A percentile compares a stretch with the other conserved stretches of the same genome.
phyloP scores from a whole-genome alignment of 2,797 vertebrate genomes.

The Vireo griseus region DNA sequence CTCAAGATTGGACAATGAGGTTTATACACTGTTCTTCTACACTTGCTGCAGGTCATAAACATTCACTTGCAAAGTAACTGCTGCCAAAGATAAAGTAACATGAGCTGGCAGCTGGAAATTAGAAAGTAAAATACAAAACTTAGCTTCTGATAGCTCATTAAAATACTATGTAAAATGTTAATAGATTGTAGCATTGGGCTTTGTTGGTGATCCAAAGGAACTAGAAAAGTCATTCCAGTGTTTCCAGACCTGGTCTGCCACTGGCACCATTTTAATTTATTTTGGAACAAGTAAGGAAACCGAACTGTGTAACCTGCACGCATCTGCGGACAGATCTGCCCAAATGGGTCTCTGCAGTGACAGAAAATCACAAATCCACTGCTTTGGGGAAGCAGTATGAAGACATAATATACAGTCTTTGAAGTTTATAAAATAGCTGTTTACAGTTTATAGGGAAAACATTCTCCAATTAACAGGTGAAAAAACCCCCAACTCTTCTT shows the following conservation, averaged over 20 bases:
- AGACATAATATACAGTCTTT: constrained; percentile 7
- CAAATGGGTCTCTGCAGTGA: not conserved
- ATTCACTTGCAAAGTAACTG: constrained; percentile 4
- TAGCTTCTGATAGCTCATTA: constrained; percentile 1
- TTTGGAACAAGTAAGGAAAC: not conserved
- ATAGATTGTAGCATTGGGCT: not conserved
- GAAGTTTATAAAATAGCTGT: constrained; percentile 32
- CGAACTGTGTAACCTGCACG: not conserved
- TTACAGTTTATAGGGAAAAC: not conserved
- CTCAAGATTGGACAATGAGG: constrained; percentile 29
- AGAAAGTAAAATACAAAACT: not conserved
- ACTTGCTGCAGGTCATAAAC: constrained; percentile 8
- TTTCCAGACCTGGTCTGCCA: not conserved
- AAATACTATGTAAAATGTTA: constrained; percentile 4
- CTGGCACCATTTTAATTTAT: not conserved
- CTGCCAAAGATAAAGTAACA: constrained; percentile 33
- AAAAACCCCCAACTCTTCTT: not conserved
- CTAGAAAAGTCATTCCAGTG: not conserved
- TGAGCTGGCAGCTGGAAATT: not conserved
- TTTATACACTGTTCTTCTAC: not conserved
- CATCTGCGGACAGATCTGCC: not conserved
- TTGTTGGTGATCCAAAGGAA: constrained; percentile 32
- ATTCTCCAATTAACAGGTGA: not conserved
- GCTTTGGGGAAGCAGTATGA: not conserved
- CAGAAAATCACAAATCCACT: not conserved